Conservation (phyloP, 1,140 invertebrate genomes). For the Drosophila athabasca region DNA sequence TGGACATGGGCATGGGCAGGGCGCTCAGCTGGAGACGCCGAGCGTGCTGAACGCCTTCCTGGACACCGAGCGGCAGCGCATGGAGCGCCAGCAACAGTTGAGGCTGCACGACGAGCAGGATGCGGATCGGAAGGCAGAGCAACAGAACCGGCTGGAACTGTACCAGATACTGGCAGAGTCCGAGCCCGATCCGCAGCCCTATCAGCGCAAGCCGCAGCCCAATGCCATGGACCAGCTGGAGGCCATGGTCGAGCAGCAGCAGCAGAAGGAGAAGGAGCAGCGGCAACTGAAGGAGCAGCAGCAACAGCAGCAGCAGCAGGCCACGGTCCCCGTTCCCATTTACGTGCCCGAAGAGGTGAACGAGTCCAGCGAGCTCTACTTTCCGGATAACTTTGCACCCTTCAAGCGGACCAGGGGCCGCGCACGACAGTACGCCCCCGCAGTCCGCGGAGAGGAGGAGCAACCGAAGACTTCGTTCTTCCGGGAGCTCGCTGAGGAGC, state of each 20-base stretch:
- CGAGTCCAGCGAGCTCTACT: conserved; percentile 77
- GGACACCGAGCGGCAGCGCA: conserved; percentile 72
- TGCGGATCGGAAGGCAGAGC: conserved; percentile 46
- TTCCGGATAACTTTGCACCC: conserved; percentile 72
- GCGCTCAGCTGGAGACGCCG: conserved; percentile 58
- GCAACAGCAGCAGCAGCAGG: conserved; percentile 27
- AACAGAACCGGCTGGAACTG: conserved; percentile 67
- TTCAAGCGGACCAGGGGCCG: conserved; percentile 53
- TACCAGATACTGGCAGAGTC: conserved; percentile 77
- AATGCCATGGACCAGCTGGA: conserved; percentile 76
- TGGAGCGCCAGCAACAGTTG: conserved; percentile 64
- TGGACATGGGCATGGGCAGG: conserved; percentile 42
- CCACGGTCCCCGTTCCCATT: conserved; percentile 27
- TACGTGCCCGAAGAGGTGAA: conserved; percentile 75
- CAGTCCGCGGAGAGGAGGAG: background rate
- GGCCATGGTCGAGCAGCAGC: conserved; percentile 69
- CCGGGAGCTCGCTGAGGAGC: conserved; percentile 72
- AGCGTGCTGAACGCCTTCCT: conserved; percentile 77
- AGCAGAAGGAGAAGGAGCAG: conserved; percentile 40
- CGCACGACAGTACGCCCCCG: conserved; percentile 12
- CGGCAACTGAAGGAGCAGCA: conserved; percentile 37
- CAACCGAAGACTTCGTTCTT: conserved; percentile 66
- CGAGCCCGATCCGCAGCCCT: conserved; percentile 79
- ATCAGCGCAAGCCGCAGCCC: conserved; percentile 60
- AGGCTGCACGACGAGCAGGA: conserved; percentile 44